Conservation (phyloP, 2,888 invertebrate species). For the Entomobrya multifasciata region DNA sequence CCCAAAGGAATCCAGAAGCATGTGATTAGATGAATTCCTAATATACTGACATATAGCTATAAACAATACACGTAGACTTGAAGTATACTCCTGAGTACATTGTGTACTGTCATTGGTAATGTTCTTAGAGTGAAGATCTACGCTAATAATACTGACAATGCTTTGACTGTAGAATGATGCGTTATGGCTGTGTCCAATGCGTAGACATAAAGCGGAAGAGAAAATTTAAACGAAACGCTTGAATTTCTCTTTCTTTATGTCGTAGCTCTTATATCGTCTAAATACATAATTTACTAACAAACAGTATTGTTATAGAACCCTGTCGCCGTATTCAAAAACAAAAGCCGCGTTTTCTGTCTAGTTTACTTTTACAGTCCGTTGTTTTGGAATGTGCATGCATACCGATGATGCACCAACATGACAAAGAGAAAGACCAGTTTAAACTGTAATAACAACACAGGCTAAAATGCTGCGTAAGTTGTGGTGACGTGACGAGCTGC, state of each 20-base stretch:
- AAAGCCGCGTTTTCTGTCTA: not conserved
- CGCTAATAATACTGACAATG: not conserved
- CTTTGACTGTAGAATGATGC: too few relatives aligned
- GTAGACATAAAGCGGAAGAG: conserved; percentile 7
- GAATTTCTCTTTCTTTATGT: not conserved
- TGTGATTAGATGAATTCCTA: conserved; percentile 65
- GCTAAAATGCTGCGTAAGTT: too few relatives aligned
- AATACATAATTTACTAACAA: conserved; percentile 32
- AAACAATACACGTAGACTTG: conserved; percentile 21
- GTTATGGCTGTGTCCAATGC: too few relatives aligned
- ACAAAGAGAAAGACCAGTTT: too few relatives aligned
- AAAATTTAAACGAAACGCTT: not conserved
- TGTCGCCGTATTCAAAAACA: not conserved
- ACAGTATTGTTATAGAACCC: not conserved
- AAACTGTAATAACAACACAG: not conserved
- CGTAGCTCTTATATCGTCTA: not conserved
- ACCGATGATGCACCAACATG: not conserved
- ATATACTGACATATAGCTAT: conserved; percentile 15
- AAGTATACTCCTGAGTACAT: not conserved
- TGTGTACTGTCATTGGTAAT: too few relatives aligned
- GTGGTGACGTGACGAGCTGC: not conserved
- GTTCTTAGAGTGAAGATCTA: too few relatives aligned
- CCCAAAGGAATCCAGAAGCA: conserved; percentile 51
- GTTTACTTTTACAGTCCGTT: conserved; percentile 13
- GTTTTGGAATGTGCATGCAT: not conserved